Evolutionary conservation across 2,888 invertebrate species (phyloP).

Genomic region (Ormyrus pomaceus): DNA sequence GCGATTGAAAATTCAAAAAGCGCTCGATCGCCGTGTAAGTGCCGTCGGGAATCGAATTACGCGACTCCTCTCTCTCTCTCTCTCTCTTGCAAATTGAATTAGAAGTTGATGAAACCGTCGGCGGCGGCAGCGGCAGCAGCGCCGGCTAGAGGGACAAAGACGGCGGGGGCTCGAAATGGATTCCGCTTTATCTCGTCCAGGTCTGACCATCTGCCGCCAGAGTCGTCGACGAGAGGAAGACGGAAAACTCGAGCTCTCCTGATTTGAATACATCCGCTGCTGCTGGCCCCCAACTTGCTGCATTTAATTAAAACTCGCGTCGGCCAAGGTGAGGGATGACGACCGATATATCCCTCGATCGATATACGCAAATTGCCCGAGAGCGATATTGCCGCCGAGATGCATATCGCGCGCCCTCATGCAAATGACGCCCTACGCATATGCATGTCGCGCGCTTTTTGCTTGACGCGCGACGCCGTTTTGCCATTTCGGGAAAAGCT

Average conservation of each 20-base stretch:
- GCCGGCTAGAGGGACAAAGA: conserved; percentile 3
- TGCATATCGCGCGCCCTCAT: conserved; percentile 38
- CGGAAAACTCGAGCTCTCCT: conserved; percentile 56
- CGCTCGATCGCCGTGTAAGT: conserved; percentile 40
- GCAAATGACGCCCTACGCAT: conserved; percentile 35
- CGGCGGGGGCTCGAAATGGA: conserved; percentile 37
- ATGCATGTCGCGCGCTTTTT: conserved; percentile 1
- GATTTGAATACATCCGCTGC: conserved; percentile 68
- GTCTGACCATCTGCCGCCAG: conserved; percentile 69
- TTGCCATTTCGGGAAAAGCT: conserved; percentile 36
- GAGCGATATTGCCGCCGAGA: conserved; percentile 52
- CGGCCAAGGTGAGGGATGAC: conserved; percentile 55
- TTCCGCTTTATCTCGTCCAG: conserved; percentile 65
- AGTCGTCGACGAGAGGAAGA: conserved; percentile 3
- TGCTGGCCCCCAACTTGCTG: conserved; percentile 49
- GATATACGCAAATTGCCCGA: conserved; percentile 53
- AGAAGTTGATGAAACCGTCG: conserved; percentile 53
- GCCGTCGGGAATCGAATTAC: conserved; percentile 49
- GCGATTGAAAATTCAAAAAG: conserved; percentile 27
- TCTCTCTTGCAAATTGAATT: conserved; percentile 47
- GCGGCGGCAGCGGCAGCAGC: neutral
- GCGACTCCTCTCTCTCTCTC: conserved; percentile 6
- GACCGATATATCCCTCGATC: conserved; percentile 43
- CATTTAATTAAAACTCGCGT: conserved; percentile 73
- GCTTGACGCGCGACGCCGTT: neutral